Percentiles rank a stretch among this genome's conserved stretches.
Conservation (phyloP, 2,888 invertebrate genomes). For the Eumerus sabulonum region DNA sequence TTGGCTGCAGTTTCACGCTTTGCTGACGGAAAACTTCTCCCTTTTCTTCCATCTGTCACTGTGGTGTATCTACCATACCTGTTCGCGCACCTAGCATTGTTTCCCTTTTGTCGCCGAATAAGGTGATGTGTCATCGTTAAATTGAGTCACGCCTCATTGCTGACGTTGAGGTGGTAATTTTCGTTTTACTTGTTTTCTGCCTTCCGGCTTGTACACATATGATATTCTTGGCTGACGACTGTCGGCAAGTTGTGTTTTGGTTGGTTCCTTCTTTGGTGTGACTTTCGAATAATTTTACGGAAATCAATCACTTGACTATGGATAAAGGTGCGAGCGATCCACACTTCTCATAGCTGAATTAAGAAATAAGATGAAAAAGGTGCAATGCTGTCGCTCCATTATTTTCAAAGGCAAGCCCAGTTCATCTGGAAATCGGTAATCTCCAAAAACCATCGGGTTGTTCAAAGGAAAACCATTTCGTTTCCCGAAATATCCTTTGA, state of each 20-base stretch:
- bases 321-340: constrained; percentile 5
- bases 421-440: constrained; percentile 29
- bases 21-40: constrained; percentile 9
- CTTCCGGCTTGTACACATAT: no score
- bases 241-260: constrained; percentile 28
- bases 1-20: constrained; percentile 48
- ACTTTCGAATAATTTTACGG: constrained; percentile 28
- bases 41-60: neutral
- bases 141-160: constrained; percentile 62
- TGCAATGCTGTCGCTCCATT: neutral
- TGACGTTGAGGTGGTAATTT: constrained; percentile 43
- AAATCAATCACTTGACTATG: constrained; percentile 28
- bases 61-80: constrained; percentile 7
- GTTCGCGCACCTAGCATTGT: constrained; percentile 42
- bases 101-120: constrained; percentile 11
- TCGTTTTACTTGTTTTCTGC: constrained; percentile 7
- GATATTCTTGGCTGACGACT: constrained; percentile 16
- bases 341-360: no score
- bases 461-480: constrained; percentile 42
- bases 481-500: constrained; percentile 39
- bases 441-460: constrained; percentile 37
- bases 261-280: neutral
- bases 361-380: no score
- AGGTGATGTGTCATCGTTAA: constrained; percentile 58
- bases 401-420: constrained; percentile 12